Conservation (phyloP, 2,888 invertebrate genomes). For the Tachina lurida region DNA sequence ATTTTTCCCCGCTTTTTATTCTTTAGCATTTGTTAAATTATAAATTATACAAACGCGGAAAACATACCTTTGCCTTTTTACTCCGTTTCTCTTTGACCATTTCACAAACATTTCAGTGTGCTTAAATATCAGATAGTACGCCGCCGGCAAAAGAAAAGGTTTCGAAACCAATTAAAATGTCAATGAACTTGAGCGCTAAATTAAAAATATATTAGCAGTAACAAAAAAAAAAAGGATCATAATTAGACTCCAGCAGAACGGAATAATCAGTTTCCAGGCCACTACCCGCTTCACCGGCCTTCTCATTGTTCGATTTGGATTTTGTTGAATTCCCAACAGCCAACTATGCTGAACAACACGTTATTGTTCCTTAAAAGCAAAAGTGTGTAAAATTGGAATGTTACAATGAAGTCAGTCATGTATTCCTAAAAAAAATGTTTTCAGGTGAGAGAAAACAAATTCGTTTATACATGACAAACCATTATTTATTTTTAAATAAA, state of each 20-base stretch:
- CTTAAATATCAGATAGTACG: neutral
- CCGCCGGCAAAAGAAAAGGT: neutral
- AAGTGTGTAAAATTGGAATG: too few species aligned
- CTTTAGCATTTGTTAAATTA: slow-evolving; percentile 16
- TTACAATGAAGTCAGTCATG: too few species aligned
- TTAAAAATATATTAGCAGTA: neutral
- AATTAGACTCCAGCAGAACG: neutral
- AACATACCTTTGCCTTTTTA: slow-evolving; percentile 9
- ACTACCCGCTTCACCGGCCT: too few species aligned
- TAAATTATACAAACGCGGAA: slow-evolving; percentile 5
- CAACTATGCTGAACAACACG: too few species aligned
- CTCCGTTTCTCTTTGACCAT: neutral
- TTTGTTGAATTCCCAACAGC: too few species aligned
- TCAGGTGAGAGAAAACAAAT: too few species aligned
- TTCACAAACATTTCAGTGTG: neutral
- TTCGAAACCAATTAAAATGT: neutral
- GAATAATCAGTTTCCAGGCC: too few species aligned
- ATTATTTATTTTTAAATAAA: too few species aligned
- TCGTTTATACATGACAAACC: too few species aligned
- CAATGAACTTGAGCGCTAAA: slow-evolving; percentile 1
- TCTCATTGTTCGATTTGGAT: too few species aligned
- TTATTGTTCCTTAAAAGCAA: too few species aligned
- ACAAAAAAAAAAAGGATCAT: neutral
- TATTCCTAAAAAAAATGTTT: too few species aligned
- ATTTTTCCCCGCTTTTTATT: neutral